These are phyloP conservation scores for Cephonodes hylas DNA, from an alignment of 2,888 invertebrate species.

Conservation along the genomic window DNA sequence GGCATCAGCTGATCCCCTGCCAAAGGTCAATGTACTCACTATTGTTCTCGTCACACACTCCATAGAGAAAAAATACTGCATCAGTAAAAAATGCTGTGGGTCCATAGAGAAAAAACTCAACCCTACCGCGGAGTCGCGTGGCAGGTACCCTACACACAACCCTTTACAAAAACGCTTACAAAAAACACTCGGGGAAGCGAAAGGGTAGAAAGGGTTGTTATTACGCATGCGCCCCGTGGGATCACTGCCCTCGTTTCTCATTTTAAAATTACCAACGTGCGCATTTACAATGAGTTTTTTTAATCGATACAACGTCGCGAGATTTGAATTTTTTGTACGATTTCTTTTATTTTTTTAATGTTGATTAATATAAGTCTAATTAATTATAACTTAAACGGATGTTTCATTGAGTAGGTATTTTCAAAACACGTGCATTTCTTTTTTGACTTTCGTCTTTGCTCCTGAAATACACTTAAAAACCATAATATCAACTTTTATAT, in stretches of 20 bases:
- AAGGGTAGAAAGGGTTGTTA: slow-evolving; percentile 79
- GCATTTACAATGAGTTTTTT: slow-evolving; percentile 12
- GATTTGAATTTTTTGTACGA: neutral
- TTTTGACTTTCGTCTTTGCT: too few relatives aligned
- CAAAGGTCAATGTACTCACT: slow-evolving; percentile 74
- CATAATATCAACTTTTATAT: too few relatives aligned
- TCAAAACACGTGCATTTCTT: too few relatives aligned
- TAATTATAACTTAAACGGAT: neutral
- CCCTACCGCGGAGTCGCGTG: slow-evolving; percentile 72
- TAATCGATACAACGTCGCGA: slow-evolving; percentile 1
- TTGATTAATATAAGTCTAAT: neutral
- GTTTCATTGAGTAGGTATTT: neutral
- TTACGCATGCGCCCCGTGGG: slow-evolving; percentile 76
- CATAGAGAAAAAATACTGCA: slow-evolving; percentile 60
- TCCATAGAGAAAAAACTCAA: slow-evolving; percentile 72
- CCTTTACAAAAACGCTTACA: slow-evolving; percentile 77
- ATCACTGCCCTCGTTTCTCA: slow-evolving; percentile 72
- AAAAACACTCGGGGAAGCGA: slow-evolving; percentile 75
- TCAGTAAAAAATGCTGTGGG: slow-evolving; percentile 54
- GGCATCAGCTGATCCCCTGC: slow-evolving; percentile 73
- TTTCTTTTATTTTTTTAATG: neutral
- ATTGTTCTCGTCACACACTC: slow-evolving; percentile 56
- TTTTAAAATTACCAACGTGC: slow-evolving; percentile 56
- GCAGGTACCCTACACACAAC: slow-evolving; percentile 78
- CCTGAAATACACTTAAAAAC: too few relatives aligned